A percentile compares a stretch with the other conserved stretches of the same genome.
phyloP scores from a whole-genome alignment of 2,888 invertebrate genomes.

The Candidula unifasciata region DNA sequence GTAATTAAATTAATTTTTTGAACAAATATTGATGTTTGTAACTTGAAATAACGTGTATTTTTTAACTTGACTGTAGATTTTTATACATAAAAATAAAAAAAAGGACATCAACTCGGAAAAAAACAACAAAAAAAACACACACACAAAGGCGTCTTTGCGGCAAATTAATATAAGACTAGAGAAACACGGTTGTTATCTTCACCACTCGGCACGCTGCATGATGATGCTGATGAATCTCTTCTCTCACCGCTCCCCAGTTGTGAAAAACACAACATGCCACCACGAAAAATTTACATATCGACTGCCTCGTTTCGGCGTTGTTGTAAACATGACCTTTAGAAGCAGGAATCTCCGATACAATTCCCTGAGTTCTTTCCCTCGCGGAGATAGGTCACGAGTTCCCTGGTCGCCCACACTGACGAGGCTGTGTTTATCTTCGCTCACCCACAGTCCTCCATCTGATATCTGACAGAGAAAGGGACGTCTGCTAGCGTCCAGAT shows the following conservation, averaged over 20 bases:
- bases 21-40: no score
- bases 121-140: no score
- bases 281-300: constrained; percentile 45
- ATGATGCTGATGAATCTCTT: constrained; percentile 24
- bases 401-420: background rate
- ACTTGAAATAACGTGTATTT: no score
- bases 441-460: background rate
- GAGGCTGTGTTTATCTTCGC: constrained; percentile 30
- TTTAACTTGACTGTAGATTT: no score
- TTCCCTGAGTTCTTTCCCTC: background rate
- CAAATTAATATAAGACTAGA: no score
- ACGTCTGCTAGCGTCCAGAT: constrained; percentile 15
- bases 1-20: no score
- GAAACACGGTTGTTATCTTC: no score
- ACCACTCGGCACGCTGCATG: background rate
- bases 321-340: constrained; percentile 42
- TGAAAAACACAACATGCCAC: constrained; percentile 43
- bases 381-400: constrained; percentile 38
- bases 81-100: no score
- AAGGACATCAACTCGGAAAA: no score
- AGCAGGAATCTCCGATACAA: background rate
- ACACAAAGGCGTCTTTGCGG: no score
- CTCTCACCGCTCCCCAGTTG: constrained; percentile 24
- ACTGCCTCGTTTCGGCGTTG: constrained; percentile 8
- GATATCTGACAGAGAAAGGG: background rate